phyloP scores from a whole-genome alignment of 2,113 vertebrate genomes.

The Psammodynastes pulverulentus region DNA sequence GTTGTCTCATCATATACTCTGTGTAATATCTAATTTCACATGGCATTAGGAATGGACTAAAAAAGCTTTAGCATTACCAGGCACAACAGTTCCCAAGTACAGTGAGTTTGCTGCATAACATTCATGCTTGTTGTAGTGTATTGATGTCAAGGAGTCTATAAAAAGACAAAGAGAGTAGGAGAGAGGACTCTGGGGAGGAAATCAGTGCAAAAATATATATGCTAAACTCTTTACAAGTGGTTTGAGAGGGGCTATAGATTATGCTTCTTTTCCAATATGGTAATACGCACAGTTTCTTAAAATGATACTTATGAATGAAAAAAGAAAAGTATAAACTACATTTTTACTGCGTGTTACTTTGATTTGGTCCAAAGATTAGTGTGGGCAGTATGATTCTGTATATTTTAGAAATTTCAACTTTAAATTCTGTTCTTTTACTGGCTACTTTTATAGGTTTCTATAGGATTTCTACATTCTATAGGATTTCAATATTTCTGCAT shows the following conservation, averaged over 20 bases:
- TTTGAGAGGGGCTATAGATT: background rate
- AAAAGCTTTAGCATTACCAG: background rate
- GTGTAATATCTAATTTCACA: slow-evolving; percentile 34
- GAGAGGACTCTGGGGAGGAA: slow-evolving; percentile 14
- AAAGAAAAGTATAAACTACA: background rate
- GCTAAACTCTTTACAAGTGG: background rate
- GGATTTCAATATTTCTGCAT: background rate
- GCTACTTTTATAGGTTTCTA: background rate
- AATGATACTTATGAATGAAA: background rate
- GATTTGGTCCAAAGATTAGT: fast-evolving
- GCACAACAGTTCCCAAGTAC: background rate
- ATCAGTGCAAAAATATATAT: background rate
- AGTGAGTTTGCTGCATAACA: background rate
- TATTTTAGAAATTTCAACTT: fast-evolving
- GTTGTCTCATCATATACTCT: background rate
- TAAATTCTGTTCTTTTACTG: fast-evolving
- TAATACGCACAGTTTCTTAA: background rate
- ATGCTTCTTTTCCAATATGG: background rate
- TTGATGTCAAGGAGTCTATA: slow-evolving; percentile 17
- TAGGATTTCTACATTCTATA: background rate
- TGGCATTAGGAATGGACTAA: background rate
- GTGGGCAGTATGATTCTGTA: fast-evolving
- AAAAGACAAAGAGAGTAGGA: background rate
- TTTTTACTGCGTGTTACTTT: fast-evolving
- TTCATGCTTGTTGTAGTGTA: background rate